phyloP scores from a whole-genome alignment of 2,113 vertebrate species.

The Chunga burmeisteri region DNA sequence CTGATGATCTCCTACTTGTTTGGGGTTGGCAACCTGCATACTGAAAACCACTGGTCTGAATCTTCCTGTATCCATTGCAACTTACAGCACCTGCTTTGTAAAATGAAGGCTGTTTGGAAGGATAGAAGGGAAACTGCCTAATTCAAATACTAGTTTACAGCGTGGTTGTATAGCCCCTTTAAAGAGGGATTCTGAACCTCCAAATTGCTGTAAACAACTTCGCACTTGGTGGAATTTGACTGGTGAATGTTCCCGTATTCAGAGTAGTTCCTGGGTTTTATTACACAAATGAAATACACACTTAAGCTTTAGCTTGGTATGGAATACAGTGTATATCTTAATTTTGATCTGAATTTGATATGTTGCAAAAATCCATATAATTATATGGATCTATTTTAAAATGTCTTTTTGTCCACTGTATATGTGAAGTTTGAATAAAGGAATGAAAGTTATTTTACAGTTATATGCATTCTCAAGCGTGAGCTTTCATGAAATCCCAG shows the following conservation, averaged over 20 bases:
- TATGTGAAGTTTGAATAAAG: slow-evolving; percentile 70
- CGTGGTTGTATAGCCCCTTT: slow-evolving; percentile 20
- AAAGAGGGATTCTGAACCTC: slow-evolving; percentile 43
- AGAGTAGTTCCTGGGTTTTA: slow-evolving; percentile 39
- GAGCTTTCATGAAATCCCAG: slow-evolving; percentile 48
- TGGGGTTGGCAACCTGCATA: neutral
- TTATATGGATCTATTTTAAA: slow-evolving; percentile 70
- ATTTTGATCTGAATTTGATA: slow-evolving; percentile 68
- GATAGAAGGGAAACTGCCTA: slow-evolving; percentile 16
- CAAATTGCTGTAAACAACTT: neutral
- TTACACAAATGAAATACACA: slow-evolving; percentile 25
- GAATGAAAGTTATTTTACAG: slow-evolving; percentile 69
- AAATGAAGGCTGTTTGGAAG: slow-evolving; percentile 23
- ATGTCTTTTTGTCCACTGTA: slow-evolving; percentile 68
- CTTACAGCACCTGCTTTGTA: slow-evolving; percentile 2
- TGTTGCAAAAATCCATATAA: slow-evolving; percentile 59
- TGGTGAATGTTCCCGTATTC: slow-evolving; percentile 59
- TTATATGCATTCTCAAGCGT: slow-evolving; percentile 45
- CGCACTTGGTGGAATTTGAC: slow-evolving; percentile 28
- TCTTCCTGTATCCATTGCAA: neutral
- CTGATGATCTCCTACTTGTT: neutral
- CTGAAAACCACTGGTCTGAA: slow-evolving; percentile 41
- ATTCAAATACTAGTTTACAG: slow-evolving; percentile 4
- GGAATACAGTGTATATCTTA: slow-evolving; percentile 65
- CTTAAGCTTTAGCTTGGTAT: slow-evolving; percentile 60